These are phyloP conservation scores for Adoxophyes honmai DNA, from an alignment of 1,140 invertebrate species.

Conservation along the genomic window DNA sequence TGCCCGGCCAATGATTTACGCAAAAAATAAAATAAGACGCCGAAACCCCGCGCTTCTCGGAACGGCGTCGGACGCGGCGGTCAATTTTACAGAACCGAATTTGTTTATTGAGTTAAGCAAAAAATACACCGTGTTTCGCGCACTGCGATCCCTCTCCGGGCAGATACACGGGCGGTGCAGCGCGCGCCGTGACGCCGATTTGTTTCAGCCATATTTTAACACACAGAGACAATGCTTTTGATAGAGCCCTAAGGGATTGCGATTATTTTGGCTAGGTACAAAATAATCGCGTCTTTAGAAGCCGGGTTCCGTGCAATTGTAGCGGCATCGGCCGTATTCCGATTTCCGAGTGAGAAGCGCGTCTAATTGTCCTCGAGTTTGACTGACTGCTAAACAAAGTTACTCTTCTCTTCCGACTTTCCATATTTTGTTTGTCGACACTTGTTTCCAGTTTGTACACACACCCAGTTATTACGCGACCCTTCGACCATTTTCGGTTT, in stretches of 20 bases:
- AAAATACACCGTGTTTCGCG: slow-evolving; percentile 4
- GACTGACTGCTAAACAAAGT: slow-evolving; percentile 4
- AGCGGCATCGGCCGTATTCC: slow-evolving; percentile 6
- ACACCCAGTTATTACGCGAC: slow-evolving; percentile 12
- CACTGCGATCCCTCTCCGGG: not conserved
- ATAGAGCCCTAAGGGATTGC: slow-evolving; percentile 1
- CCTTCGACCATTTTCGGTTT: slow-evolving; percentile 19
- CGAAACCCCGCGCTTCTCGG: slow-evolving; percentile 36
- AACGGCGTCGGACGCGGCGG: slow-evolving; percentile 18
- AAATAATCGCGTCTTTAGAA: not conserved
- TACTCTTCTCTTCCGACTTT: slow-evolving; percentile 7
- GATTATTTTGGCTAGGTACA: not conserved
- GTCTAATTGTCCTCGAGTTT: not conserved
- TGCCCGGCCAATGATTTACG: slow-evolving; percentile 33
- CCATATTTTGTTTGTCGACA: slow-evolving; percentile 10
- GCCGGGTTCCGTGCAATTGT: not conserved
- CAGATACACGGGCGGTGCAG: slow-evolving; percentile 1
- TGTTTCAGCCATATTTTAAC: not conserved
- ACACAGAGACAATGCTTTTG: slow-evolving; percentile 10
- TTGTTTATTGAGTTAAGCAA: slow-evolving; percentile 19
- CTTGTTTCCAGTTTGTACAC: slow-evolving; percentile 2
- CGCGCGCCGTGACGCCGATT: slow-evolving; percentile 2
- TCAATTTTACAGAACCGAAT: slow-evolving; percentile 14
- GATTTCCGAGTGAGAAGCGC: slow-evolving; percentile 1
- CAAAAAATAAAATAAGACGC: slow-evolving; percentile 40